Evolutionary conservation across 2,113 vertebrate species (phyloP), one percentile per base, ranked within the genome.

Genomic region (Neopipo cinnamomea): DNA sequence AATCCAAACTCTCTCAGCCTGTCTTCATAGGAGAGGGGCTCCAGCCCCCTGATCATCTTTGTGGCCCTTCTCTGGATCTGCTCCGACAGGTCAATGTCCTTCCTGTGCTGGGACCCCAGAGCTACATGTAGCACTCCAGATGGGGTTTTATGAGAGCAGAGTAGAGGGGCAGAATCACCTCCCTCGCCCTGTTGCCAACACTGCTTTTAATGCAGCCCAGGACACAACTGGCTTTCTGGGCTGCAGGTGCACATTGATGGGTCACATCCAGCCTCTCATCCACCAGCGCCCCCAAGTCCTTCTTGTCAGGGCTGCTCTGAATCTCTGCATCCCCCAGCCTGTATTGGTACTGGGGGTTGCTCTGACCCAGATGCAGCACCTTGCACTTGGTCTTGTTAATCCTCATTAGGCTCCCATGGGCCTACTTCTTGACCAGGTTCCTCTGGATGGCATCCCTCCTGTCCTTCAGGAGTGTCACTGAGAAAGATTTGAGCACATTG

Each of bases 181-280:
- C 39, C 22, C 30, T 67, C 2, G 1, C 12, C 27, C 46, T 84
- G 6, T 50, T 72, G 65, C 3, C 14, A 73, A 6, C 0, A 0
- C 21, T 61, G 31, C 35, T 75, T 42, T 62, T 5, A 25, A n/a
- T 68, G 21, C 21, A 81, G 44, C 46, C 27, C 41, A n/a, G 35
- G 11, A 16, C 5, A 16, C 0, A 1, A 2, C 1, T 86, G 39
- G 10, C 1, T 79, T 53, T 74, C 61, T 68, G 46, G n/a, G 2
- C 22, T 55, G 13, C 0, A 0, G 61, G 53, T 5, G 22, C 14
- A 18, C 15, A 18, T 5, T 41, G 25, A 27, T 0, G 0, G 27
- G 2, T 50, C 30, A 11, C 20, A 18, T 18, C 25, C 46, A 61
- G 12, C 31, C 31, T 35, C 31, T 61, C 39, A 53, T 9, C 24